Percentiles rank a stretch among this genome's conserved stretches.
These are phyloP conservation scores for Todiramphus chloris DNA, from an alignment of 2,113 vertebrate species.

Conservation along the genomic window DNA sequence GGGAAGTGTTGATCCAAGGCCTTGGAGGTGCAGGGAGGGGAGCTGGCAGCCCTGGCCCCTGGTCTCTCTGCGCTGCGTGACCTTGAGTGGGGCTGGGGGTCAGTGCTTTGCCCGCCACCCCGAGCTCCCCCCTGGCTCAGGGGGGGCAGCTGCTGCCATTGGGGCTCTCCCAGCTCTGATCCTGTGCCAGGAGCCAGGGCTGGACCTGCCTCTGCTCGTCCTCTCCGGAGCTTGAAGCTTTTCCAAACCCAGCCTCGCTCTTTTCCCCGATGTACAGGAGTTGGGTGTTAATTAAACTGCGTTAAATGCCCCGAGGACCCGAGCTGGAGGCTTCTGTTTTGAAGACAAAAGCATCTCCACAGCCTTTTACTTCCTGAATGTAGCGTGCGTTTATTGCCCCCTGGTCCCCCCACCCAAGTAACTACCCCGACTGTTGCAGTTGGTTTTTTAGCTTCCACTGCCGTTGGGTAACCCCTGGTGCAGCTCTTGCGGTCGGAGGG, in stretches of 20 bases:
- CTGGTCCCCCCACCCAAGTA: background rate
- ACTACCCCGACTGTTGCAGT: background rate
- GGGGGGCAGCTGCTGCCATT: background rate
- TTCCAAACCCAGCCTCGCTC: background rate
- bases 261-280: background rate
- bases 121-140: accelerated
- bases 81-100: background rate
- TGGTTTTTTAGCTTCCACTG: background rate
- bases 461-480: background rate
- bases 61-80: background rate
- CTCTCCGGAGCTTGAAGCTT: background rate
- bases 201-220: background rate
- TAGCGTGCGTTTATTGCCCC: background rate
- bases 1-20: background rate
- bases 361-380: background rate
- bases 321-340: background rate
- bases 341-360: background rate
- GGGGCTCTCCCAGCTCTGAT: background rate
- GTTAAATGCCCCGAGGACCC: background rate
- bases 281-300: background rate
- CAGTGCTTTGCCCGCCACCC: background rate
- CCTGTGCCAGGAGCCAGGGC: background rate
- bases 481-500: background rate
- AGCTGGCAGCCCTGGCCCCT: background rate
- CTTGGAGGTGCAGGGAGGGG: background rate